These are phyloP conservation scores for Trimorus sp. DNA, from an alignment of 2,888 invertebrate species.

Conservation along the genomic window DNA sequence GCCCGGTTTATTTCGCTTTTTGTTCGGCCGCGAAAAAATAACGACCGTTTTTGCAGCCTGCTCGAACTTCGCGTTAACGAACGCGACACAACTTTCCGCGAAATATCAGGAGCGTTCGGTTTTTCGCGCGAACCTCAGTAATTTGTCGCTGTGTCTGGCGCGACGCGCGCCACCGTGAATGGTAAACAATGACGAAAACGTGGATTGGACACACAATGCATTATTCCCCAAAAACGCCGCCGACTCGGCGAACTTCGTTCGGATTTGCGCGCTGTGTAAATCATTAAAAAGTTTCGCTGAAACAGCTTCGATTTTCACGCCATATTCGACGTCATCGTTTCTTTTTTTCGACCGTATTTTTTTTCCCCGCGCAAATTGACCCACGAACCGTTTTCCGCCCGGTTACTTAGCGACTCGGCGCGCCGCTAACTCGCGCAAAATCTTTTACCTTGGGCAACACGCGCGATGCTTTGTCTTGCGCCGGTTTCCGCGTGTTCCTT, in stretches of 20 bases:
- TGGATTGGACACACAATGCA: conserved; percentile 5
- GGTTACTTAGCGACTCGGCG: conserved; percentile 20
- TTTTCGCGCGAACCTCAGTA: conserved; percentile 19
- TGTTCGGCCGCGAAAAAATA: conserved; percentile 16
- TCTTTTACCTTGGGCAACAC: conserved; percentile 27
- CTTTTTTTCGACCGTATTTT: not conserved
- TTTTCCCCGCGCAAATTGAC: conserved; percentile 8
- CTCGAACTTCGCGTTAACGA: conserved; percentile 31
- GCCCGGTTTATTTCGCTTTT: conserved; percentile 20
- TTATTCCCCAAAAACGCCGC: conserved; percentile 1
- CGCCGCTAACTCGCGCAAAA: conserved; percentile 33
- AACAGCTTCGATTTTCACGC: not conserved
- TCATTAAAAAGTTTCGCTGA: conserved; percentile 16
- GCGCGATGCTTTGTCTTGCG: conserved; percentile 11
- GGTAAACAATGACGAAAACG: conserved; percentile 6
- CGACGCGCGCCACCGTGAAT: conserved; percentile 12
- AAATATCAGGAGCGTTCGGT: conserved; percentile 24
- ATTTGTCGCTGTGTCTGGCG: conserved; percentile 35
- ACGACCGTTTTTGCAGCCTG: conserved; percentile 32
- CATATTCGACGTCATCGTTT: not conserved
- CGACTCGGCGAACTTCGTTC: conserved; percentile 5
- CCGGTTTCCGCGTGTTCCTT: conserved; percentile 13
- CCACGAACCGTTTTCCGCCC: conserved; percentile 20
- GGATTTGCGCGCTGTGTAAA: conserved; percentile 9
- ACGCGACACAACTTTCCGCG: conserved; percentile 24